Base-by-base conservation (phyloP, 64 coral and sea anemone genomes). In the Orbicella faveolata region DNA sequence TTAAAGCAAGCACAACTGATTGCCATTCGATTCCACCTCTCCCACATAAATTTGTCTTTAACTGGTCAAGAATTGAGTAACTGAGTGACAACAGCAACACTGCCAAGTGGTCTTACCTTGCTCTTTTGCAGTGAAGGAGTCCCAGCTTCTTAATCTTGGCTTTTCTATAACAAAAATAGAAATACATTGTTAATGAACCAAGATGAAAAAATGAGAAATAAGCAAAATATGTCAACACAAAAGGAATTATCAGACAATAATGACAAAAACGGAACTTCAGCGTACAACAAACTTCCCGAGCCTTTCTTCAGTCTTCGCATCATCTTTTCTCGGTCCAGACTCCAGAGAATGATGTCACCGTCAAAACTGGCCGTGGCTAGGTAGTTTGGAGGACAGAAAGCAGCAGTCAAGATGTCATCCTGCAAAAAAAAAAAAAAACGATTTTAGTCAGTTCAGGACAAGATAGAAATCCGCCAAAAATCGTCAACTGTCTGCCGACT, bases 281-380 rank as follows among this genome's bases (percentile, higher is more conserved):
- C 96, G 88, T 90, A 98, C 96, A 98, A 90, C 37, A 98, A 80
- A 86, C 96, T 98, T 20, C 93, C 87, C 1, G 96, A 94, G 76
- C 93, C 96, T 70, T 92, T 98, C 55, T 98, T 98, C 21, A 98
- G 79, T 20, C 94, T 89, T 62, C 90, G 85, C 61, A 95, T 86
- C 79, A 98, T 90, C 74, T 93, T 98, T 63, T 98, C 92, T 79
- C 93, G 87, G 48, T 98, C 96, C 41, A 98, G 83, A 62, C 93
- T 79, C 96, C 96, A 98, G 13, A 98, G 89, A 70, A 95, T 98
- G 59, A 98, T 87, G 63, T 98, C 96, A 0, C 96, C 96, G 53
- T 98, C 93, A 91, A 98, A 98, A 90, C 96, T 98, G 53, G 90
- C 93, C 33, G 96, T 98, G 3, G 96, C 96, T 13, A 98, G 61